Evolutionary conservation across 2,797 vertebrate species (phyloP), one percentile per base, ranked within the genome.

Genomic region (Chromobotia macracanthus): DNA sequence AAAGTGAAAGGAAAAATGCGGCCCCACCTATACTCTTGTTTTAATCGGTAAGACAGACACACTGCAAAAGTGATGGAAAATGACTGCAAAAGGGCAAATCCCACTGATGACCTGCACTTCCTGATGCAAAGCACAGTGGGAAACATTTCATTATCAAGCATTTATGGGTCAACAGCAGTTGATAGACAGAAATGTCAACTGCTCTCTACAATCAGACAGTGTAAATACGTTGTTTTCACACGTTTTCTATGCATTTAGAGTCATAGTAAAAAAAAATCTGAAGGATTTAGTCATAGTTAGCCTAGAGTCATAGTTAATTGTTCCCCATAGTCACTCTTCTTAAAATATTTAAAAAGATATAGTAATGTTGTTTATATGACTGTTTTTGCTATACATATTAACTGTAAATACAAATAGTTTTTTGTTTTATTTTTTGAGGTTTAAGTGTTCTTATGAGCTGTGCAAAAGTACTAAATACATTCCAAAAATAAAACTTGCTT

Each of bases 71-170:
- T 41, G 50, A 65, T 58, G 0, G 46, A 53, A 69, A 68, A 75
- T 63, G 19, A 21, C 64, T 19, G 18, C 19, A 50, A 50, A 78
- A 41, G 46, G 65, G 65, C 48, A 58, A 69, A 63, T 56, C 55
- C 56, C 25, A 9, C 23, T 28, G 46, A 19, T 68, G 13, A 10
- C 51, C 11, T 12, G 11, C 4, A 61, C 7, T 38, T 68, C 19
- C 41, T 41, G 50, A 23, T 53, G 9, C 41, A 50, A 75, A 68
- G 21, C 71, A 74, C 84, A 41, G 58, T 80, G 80, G 65, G 69
- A 83, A 80, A 77, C 72, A 11, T 53, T 77, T 80, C 51, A 82
- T 83, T 83, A 80, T 83, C 82, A 53, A 63, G 69, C 55, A n/a
- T 66, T 83, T 83, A 80, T 70, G 50, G 72, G 13, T 55, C 61